Evolutionary conservation across 2,797 vertebrate species (phyloP).

Genomic region (Erithacus rubecula): DNA sequence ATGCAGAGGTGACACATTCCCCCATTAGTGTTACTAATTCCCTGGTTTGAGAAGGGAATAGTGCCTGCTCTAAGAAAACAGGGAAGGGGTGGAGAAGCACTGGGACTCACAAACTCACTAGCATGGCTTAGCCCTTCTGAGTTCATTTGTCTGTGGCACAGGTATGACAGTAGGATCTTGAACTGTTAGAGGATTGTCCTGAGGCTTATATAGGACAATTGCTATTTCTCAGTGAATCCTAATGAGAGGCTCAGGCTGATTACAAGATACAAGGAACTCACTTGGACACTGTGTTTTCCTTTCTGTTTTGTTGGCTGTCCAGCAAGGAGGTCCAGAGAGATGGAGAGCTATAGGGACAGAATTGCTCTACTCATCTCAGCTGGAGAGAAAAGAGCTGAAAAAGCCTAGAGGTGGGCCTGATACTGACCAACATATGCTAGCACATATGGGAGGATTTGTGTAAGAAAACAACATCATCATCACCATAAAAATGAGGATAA

Average conservation of each 20-base stretch:
- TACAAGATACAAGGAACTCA: not conserved
- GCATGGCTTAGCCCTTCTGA: not conserved
- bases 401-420: not conserved
- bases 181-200: not conserved
- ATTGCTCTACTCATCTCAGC: not conserved
- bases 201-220: not conserved
- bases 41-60: not conserved
- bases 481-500: not conserved
- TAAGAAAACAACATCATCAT: not conserved
- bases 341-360: not conserved
- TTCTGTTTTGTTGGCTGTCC: not conserved
- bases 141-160: not conserved
- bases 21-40: conserved; percentile 1
- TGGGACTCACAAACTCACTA: not conserved
- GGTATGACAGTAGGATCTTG: not conserved
- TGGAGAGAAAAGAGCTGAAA: not conserved
- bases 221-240: not conserved
- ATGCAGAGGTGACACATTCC: not conserved
- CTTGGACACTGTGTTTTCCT: not conserved
- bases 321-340: not conserved
- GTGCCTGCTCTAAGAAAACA: not conserved
- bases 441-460: not conserved
- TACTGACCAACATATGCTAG: not conserved
- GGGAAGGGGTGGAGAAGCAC: not conserved
- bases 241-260: not conserved